Evolutionary conservation across 2,113 vertebrate species (phyloP).

Genomic region (Anolis sagrei): DNA sequence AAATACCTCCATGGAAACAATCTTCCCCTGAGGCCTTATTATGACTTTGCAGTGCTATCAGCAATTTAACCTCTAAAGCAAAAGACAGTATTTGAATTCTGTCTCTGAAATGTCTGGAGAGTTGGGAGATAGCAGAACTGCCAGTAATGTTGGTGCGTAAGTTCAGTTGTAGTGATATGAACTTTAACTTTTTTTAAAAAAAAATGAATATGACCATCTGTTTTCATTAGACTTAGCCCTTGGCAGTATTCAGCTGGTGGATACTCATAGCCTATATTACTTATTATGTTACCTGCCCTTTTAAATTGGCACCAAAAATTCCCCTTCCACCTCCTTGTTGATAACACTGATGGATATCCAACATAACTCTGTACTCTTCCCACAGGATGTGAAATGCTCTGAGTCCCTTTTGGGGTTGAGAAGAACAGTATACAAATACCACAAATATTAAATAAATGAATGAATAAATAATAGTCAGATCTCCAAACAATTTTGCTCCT

Average conservation of each 20-base stretch:
- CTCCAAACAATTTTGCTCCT: not conserved
- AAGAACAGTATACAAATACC: too few species aligned
- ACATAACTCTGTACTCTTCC: not conserved
- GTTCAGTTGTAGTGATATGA: not conserved
- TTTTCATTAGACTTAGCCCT: not conserved
- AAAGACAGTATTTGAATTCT: constrained; percentile 13
- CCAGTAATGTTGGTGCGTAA: not conserved
- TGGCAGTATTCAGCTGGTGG: not conserved
- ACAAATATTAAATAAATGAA: too few species aligned
- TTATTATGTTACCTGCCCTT: not conserved
- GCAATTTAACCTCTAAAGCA: not conserved
- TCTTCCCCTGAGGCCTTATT: constrained; percentile 7
- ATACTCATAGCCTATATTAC: not conserved
- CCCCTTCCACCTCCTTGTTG: not conserved
- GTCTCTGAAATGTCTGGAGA: not conserved
- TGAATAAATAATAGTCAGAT: too few species aligned
- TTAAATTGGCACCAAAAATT: not conserved
- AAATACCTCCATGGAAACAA: not conserved
- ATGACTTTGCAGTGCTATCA: not conserved
- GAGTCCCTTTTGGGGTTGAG: too few species aligned
- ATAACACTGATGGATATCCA: not conserved
- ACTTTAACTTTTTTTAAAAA: not conserved
- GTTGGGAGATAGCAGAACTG: not conserved
- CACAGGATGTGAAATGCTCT: too few species aligned
- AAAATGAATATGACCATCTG: not conserved